Evolutionary conservation across 2,113 vertebrate genomes (phyloP), one percentile per base, ranked within the genome.

Genomic region (Plectropomus leopardus): DNA sequence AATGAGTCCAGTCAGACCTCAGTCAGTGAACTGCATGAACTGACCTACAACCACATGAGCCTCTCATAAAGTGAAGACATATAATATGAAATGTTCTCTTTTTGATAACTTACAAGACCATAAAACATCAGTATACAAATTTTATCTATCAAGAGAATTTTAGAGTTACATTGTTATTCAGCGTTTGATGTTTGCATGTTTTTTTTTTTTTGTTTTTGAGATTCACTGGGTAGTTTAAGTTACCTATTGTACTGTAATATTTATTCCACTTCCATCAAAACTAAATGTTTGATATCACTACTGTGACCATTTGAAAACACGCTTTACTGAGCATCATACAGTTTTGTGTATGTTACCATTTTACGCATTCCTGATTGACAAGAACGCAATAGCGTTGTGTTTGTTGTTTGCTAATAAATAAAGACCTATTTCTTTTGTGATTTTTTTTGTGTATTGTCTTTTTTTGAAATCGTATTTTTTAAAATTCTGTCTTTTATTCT

Each of bases 321-420:
- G 0, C 23, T 73, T 82, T 36, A 50, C 24, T 80, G 59, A 59
- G 19, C 21, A 30, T 53, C 21, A 21, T 17, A 57, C 14, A 23
- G 19, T 48, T 55, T 47, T 45, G 11, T 72, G 48, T 32, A 3
- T 50, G 17, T 16, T 63, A 61, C 17, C 64, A 19, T 68, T 70
- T 53, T 36, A 64, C 23, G 73, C 82, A 78, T 72, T 84, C 58
- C 63, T 47, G 8, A 64, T n/a, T 11, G 0, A 19, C 26, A 73
- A 1, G 14, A 69, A 32, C 21, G 24, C 1, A 50, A n/a, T 10
- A 19, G 13, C 30, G 50, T 30, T 75, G 17, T 53, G 51, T 53
- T 26, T 61, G 2, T 9, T 66, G 3, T 21, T 69, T 80, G 3
- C 45, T 66, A 42, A 72, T 61, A 50, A 64, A 88, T 72, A 76